A percentile compares a stretch with the other conserved stretches of the same genome.
These are phyloP conservation scores for Eupleurogrammus muticus DNA, from an alignment of 2,797 vertebrate species.

Conservation along the genomic window DNA sequence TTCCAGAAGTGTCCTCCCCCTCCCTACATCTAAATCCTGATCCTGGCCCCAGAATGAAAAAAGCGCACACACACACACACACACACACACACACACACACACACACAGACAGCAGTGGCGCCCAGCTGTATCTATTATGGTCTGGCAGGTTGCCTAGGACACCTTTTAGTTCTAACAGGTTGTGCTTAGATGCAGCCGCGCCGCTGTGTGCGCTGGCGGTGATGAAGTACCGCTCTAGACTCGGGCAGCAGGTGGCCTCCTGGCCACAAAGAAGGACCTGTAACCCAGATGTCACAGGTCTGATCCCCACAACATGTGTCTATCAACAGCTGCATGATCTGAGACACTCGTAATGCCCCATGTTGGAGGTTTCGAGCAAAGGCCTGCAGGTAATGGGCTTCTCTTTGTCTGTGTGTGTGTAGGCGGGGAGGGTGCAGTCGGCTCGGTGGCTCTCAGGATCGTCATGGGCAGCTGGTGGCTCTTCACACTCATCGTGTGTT, in stretches of 20 bases:
- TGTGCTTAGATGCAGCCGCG: slow-evolving; percentile 63
- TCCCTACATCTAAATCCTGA: neutral
- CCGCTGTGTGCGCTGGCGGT: slow-evolving; percentile 30
- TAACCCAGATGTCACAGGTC: slow-evolving; percentile 18
- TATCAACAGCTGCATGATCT: slow-evolving; percentile 2
- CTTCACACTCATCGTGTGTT: slow-evolving; percentile 97
- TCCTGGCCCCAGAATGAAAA: neutral
- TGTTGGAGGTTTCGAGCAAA: neutral
- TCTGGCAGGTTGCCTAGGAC: slow-evolving; percentile 70
- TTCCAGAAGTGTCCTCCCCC: neutral
- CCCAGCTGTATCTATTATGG: slow-evolving; percentile 74
- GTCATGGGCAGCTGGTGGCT: slow-evolving; percentile 99
- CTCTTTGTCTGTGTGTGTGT: slow-evolving; percentile 24
- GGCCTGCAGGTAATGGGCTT: neutral
- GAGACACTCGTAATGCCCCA: neutral
- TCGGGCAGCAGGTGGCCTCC: neutral
- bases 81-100: slow-evolving; percentile 12
- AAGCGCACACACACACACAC: neutral
- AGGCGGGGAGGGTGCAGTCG: slow-evolving; percentile 90
- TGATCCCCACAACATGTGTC: neutral
- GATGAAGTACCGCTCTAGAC: slow-evolving; percentile 19
- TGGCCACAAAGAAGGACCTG: neutral
- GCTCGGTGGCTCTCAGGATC: slow-evolving; percentile 94
- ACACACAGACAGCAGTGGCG: slow-evolving; percentile 13
- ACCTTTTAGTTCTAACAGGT: slow-evolving; percentile 62